phyloP scores from a whole-genome alignment of 1,140 invertebrate species.

The Danaus plexippus region DNA sequence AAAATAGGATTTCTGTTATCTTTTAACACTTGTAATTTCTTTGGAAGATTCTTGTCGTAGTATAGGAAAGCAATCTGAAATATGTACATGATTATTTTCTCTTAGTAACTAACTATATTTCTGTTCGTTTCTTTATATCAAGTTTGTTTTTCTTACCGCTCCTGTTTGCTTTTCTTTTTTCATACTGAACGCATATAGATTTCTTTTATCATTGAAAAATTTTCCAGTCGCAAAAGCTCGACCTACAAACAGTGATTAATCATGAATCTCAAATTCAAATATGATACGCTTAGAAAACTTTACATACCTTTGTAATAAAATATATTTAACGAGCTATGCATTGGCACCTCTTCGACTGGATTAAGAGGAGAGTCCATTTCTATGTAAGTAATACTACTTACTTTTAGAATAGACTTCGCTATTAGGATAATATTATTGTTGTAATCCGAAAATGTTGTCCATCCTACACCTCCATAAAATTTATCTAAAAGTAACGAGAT shows the following conservation, averaged over 20 bases:
- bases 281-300: too few relatives aligned
- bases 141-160: slow-evolving; percentile 16
- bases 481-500: slow-evolving; percentile 15
- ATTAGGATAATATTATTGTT: slow-evolving; percentile 23
- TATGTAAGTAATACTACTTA: slow-evolving; percentile 7
- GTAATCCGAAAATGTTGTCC: slow-evolving; percentile 25
- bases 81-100: neutral
- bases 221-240: slow-evolving; percentile 25
- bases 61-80: slow-evolving; percentile 13
- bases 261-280: too few relatives aligned
- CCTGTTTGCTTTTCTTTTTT: slow-evolving; percentile 12
- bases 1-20: neutral
- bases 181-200: slow-evolving; percentile 30
- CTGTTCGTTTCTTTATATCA: too few relatives aligned
- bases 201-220: slow-evolving; percentile 24
- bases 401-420: slow-evolving; percentile 2
- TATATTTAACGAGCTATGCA: neutral
- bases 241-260: slow-evolving; percentile 19
- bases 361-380: slow-evolving; percentile 3
- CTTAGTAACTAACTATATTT: too few relatives aligned
- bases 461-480: slow-evolving; percentile 25
- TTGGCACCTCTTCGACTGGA: neutral
- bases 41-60: neutral
- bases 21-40: slow-evolving; percentile 8
- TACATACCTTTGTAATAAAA: slow-evolving; percentile 7